phyloP scores from a whole-genome alignment of 1,140 invertebrate species.

The Tetragnatha versicolor region DNA sequence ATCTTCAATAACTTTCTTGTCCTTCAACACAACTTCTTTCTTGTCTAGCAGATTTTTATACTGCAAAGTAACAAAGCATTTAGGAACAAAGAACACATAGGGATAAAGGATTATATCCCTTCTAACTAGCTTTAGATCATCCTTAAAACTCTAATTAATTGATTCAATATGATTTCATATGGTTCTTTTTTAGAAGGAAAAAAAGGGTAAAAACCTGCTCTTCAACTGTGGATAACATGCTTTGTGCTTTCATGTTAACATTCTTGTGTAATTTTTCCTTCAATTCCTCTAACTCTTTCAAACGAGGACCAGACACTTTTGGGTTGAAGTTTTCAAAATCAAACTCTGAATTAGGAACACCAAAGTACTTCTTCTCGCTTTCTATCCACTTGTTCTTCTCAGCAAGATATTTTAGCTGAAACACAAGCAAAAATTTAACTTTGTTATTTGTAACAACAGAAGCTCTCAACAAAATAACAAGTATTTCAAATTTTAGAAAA shows the following conservation, averaged over 20 bases:
- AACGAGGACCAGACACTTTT: constrained; percentile 69
- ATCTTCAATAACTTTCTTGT: constrained; percentile 81
- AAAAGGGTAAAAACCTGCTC: constrained; percentile 48
- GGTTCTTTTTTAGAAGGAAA: too few relatives aligned
- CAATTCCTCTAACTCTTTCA: constrained; percentile 72
- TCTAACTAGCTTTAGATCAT: too few relatives aligned
- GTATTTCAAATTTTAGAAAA: too few relatives aligned
- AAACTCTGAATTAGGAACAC: constrained; percentile 71
- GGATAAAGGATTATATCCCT: too few relatives aligned
- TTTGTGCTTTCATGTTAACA: constrained; percentile 79
- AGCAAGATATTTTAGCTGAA: constrained; percentile 67
- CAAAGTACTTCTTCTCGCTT: constrained; percentile 81
- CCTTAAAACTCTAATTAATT: too few relatives aligned
- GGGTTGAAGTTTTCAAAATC: constrained; percentile 70
- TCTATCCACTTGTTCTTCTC: constrained; percentile 78
- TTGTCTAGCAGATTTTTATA: constrained; percentile 82
- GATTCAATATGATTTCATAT: not conserved
- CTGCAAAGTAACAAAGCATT: constrained; percentile 63
- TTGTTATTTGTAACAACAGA: not conserved
- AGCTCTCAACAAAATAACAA: not conserved
- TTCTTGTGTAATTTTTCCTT: constrained; percentile 78
- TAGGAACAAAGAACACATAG: too few relatives aligned
- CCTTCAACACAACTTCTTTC: constrained; percentile 83
- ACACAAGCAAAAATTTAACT: not conserved
- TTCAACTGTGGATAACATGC: constrained; percentile 58